Conservation (phyloP, 2,888 invertebrate species). For the Meliscaeva auricollis region DNA sequence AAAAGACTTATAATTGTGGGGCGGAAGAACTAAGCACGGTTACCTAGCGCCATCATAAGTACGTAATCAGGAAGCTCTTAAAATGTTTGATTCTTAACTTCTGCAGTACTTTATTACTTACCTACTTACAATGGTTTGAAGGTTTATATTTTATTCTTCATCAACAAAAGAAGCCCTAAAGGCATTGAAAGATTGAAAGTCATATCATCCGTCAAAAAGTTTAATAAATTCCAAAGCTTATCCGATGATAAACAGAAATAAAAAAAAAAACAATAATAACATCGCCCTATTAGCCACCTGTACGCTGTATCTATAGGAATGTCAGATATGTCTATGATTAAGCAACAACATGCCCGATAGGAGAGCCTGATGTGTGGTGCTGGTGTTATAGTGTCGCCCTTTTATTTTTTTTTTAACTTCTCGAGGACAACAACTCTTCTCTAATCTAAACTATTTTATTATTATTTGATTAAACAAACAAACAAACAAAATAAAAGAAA, state of each 20-base stretch:
- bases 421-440: conserved; percentile 61
- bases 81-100: too few relatives aligned
- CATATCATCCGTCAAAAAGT: conserved; percentile 36
- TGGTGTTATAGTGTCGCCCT: conserved; percentile 18
- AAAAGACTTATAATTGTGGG: too few relatives aligned
- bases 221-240: conserved; percentile 59
- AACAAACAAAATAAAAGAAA: not conserved
- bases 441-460: conserved; percentile 76
- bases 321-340: conserved; percentile 11
- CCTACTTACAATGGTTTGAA: too few relatives aligned
- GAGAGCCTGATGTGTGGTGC: conserved; percentile 1
- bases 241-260: conserved; percentile 44
- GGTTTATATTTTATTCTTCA: too few relatives aligned
- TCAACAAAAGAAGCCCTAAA: not conserved
- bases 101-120: too few relatives aligned
- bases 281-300: conserved; percentile 19
- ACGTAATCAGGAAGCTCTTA: too few relatives aligned
- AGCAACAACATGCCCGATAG: conserved; percentile 52
- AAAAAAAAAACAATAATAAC: conserved; percentile 25
- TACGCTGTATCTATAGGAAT: conserved; percentile 13
- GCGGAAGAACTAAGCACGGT: too few relatives aligned
- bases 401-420: conserved; percentile 15
- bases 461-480: conserved; percentile 70
- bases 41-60: too few relatives aligned
- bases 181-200: conserved; percentile 11